Evolutionary conservation across 2,888 invertebrate species (phyloP), one percentile per base, ranked within the genome.

Genomic region (Augochlorella aurata): DNA sequence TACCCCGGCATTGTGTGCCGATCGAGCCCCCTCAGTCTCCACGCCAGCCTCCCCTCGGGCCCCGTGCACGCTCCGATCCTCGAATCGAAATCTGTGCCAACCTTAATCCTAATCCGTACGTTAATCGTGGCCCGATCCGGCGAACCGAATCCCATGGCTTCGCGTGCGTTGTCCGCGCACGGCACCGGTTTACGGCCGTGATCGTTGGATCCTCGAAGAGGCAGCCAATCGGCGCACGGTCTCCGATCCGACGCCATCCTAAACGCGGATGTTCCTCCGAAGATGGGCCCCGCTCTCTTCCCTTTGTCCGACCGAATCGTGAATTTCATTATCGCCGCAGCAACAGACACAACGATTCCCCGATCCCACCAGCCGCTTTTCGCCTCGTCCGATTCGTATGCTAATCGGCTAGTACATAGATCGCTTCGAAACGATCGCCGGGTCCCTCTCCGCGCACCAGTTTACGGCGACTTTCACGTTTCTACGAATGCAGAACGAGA

Each of bases 51-150:
- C 5, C 38, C 38, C 38, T 38, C 38, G 38, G 38, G 38, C 38
- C 38, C 38, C 7, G 81, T 77, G 82, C 82, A 82, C 84, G 58
- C 74, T 85, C 79, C 83, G 77, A 85, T 86, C 83, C 85, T 79
- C 81, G 45, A 85, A 65, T 63, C 79, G 82, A 89, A 89, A 91
- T 91, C 90, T 89, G 81, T 83, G 87, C 88, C 82, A 85, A 83
- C 85, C 87, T 89, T 92, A 92, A 93, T 93, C 93, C 93, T 93
- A 93, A 93, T 93, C 93, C 92, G 90, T 88, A 90, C 92, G 93
- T 91, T 93, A 93, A 93, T 93, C 93, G 93, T 86, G 89, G 84
- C 87, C 86, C 87, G 88, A 92, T 90, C 89, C 90, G 76, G 54
- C 87, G 81, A 87, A 87, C 89, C 84, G 84, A 88, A 84, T 86